Evolutionary conservation across 2,113 vertebrate genomes (phyloP).

Genomic region (Pangasianodon hypophthalmus): DNA sequence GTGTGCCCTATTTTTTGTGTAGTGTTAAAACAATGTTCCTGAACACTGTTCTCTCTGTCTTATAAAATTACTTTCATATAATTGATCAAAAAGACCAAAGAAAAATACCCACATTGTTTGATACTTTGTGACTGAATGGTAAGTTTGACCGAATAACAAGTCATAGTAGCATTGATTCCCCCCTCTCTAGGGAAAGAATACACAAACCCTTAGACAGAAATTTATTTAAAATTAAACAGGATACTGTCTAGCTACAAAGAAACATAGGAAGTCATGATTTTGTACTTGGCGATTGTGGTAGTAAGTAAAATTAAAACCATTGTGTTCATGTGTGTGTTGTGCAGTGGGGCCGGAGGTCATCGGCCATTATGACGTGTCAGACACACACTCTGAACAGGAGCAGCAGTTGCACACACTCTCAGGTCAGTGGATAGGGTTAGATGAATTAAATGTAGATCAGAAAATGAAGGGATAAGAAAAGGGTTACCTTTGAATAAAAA

Average conservation of each 20-base stretch:
- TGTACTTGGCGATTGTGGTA: background rate
- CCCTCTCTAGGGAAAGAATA: background rate
- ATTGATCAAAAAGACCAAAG: background rate
- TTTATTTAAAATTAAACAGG: background rate
- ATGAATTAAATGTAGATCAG: background rate
- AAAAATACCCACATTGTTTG: background rate
- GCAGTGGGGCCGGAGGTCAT: slow-evolving; percentile 53
- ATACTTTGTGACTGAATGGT: background rate
- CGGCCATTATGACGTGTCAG: slow-evolving; percentile 56
- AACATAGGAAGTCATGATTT: background rate
- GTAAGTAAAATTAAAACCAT: background rate
- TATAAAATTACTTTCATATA: background rate
- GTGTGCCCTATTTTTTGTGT: background rate
- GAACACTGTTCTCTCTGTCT: background rate
- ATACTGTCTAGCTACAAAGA: background rate
- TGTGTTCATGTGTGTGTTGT: slow-evolving; percentile 47
- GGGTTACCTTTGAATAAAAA: background rate
- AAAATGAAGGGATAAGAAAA: background rate
- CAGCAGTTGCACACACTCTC: slow-evolving; percentile 39
- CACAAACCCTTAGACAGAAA: background rate
- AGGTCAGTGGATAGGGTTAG: slow-evolving; percentile 45
- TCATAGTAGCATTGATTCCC: background rate
- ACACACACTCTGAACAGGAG: slow-evolving; percentile 56
- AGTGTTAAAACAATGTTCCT: background rate
- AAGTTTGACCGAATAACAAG: background rate